phyloP scores from a whole-genome alignment of 2,797 vertebrate species.

The Craterocephalus amniculus region DNA sequence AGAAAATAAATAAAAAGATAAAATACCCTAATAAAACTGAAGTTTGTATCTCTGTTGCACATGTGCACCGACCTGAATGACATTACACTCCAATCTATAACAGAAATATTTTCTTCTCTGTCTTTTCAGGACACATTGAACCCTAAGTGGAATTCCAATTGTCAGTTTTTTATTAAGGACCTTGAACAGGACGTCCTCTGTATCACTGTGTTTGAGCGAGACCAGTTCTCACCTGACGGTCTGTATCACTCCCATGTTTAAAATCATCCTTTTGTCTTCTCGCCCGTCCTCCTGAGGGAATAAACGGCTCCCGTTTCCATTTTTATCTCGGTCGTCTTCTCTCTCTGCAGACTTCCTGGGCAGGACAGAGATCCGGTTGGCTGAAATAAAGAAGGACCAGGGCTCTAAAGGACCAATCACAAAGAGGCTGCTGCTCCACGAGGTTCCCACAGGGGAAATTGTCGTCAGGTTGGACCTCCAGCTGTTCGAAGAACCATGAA shows the following conservation, averaged over 20 bases:
- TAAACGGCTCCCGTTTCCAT: not conserved
- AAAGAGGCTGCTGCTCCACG: conserved; percentile 95
- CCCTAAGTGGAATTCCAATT: conserved; percentile 99
- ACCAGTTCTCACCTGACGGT: conserved; percentile 99
- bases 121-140: conserved; percentile 91
- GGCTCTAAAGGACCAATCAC: conserved; percentile 98
- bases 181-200: conserved; percentile 98
- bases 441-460: conserved; percentile 98
- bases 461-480: conserved; percentile 98
- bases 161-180: conserved; percentile 99
- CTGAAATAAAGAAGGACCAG: conserved; percentile 99
- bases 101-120: no score
- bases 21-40: no score
- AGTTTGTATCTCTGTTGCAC: no score
- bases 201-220: conserved; percentile 97
- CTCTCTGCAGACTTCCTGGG: conserved; percentile 90
- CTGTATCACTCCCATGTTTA: not conserved
- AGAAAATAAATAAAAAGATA: no score
- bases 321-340: not conserved
- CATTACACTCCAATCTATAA: no score
- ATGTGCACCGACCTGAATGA: no score
- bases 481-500: conserved; percentile 93
- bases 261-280: not conserved
- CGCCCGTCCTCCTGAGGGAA: not conserved
- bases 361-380: conserved; percentile 96